Percentiles rank a stretch among this genome's conserved stretches.
These are phyloP conservation scores for Drosophila ananassae DNA, from an alignment of 1,140 invertebrate genomes.

Conservation along the genomic window DNA sequence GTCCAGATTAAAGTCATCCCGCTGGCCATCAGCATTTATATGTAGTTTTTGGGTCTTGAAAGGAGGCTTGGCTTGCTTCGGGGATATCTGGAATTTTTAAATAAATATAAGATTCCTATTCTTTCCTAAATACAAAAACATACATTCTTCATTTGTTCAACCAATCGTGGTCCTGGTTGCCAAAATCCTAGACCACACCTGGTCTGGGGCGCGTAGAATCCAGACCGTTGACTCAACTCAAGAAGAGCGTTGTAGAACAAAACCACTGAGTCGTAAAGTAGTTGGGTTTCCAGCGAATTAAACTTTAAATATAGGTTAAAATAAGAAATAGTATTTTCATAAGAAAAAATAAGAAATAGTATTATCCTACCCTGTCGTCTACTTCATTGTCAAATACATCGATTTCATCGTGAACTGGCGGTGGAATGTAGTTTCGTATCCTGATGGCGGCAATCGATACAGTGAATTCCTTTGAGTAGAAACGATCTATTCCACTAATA, in stretches of 20 bases:
- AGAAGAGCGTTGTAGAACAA: slow-evolving; percentile 87
- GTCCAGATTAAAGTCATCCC: slow-evolving; percentile 90
- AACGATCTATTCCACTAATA: slow-evolving; percentile 54
- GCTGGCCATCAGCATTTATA: slow-evolving; percentile 89
- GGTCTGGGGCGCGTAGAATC: slow-evolving; percentile 57
- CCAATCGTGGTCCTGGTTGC: slow-evolving; percentile 61
- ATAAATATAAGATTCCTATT: not conserved
- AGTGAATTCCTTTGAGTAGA: slow-evolving; percentile 65
- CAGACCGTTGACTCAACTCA: slow-evolving; percentile 35
- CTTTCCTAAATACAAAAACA: not conserved
- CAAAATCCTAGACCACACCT: slow-evolving; percentile 69
- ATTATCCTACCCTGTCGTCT: slow-evolving; percentile 37
- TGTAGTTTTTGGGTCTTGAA: slow-evolving; percentile 85
- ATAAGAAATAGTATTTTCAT: not conserved
- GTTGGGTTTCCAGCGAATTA: slow-evolving; percentile 41
- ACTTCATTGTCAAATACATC: slow-evolving; percentile 62
- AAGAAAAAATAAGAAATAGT: too few species aligned
- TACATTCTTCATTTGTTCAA: slow-evolving; percentile 71
- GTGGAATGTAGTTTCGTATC: slow-evolving; percentile 63
- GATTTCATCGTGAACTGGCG: slow-evolving; percentile 63
- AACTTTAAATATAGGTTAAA: slow-evolving; percentile 23
- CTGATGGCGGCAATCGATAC: slow-evolving; percentile 57
- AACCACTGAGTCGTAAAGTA: slow-evolving; percentile 89
- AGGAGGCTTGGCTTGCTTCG: slow-evolving; percentile 58
- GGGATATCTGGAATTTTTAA: slow-evolving; percentile 42